Percentiles rank a stretch among this genome's conserved stretches.
Evolutionary conservation across 2,888 invertebrate genomes (phyloP).

Genomic region (Gryllus longicercus): DNA sequence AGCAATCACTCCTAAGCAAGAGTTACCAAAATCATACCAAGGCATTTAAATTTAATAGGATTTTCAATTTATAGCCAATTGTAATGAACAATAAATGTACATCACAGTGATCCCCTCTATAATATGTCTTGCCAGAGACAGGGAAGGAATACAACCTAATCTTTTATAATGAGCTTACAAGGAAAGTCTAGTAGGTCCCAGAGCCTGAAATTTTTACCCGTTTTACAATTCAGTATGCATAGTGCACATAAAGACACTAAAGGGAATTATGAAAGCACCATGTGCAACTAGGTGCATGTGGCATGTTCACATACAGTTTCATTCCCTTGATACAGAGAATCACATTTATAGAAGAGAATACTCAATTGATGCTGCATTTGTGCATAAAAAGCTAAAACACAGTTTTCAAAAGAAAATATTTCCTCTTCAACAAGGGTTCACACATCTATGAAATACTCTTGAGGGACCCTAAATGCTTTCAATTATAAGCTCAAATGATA

Average conservation of each 20-base stretch:
- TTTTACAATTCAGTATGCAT: background rate
- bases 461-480: background rate
- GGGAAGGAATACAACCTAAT: conserved; percentile 11
- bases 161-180: background rate
- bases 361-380: background rate
- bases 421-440: background rate
- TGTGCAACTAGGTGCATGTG: background rate
- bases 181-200: conserved; percentile 9
- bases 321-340: background rate
- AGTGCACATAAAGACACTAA: background rate
- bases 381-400: background rate
- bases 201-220: background rate
- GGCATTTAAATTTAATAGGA: no score
- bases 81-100: no score
- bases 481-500: background rate
- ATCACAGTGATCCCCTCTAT: no score
- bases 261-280: background rate
- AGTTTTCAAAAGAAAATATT: background rate
- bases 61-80: no score
- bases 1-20: no score
- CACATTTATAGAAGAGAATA: background rate
- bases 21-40: no score
- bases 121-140: background rate
- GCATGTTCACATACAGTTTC: background rate
- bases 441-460: background rate